Percentiles rank a stretch among this genome's conserved stretches.
phyloP scores from a whole-genome alignment of 1,140 invertebrate genomes.

The Drosophila repleta region DNA sequence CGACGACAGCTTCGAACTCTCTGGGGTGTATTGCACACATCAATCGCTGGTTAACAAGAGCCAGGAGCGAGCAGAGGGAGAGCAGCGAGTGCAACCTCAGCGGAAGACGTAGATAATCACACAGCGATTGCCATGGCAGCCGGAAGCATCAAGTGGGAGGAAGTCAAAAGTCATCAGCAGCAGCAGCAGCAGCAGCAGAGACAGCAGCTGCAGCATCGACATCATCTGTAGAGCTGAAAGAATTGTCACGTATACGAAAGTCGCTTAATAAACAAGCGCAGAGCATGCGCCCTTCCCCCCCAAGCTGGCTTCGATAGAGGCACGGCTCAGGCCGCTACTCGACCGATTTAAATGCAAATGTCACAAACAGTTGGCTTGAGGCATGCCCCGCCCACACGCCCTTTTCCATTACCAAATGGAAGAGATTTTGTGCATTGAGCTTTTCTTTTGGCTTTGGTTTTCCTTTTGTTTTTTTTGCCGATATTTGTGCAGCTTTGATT shows the following conservation, averaged over 20 bases:
- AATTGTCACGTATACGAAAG: conserved; percentile 56
- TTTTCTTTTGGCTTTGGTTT: background rate
- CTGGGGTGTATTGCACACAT: conserved; percentile 19
- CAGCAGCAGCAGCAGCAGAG: background rate
- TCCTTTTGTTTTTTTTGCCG: background rate
- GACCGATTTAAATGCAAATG: conserved; percentile 49
- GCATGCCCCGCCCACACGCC: background rate
- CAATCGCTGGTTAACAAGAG: conserved; percentile 20
- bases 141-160: conserved; percentile 5
- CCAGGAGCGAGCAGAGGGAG: background rate
- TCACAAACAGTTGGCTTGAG: conserved; percentile 28
- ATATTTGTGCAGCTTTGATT: conserved; percentile 31
- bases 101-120: conserved; percentile 46
- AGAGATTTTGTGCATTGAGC: conserved; percentile 11
- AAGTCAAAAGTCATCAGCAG: conserved; percentile 8
- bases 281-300: background rate
- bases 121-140: conserved; percentile 25
- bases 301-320: too few species aligned
- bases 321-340: conserved; percentile 2
- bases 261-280: conserved; percentile 42
- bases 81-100: conserved; percentile 9
- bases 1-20: background rate
- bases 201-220: background rate
- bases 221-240: conserved; percentile 30
- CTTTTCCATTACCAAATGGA: conserved; percentile 48